Evolutionary conservation across 2,113 vertebrate genomes (phyloP).

Genomic region (Kryptolebias marmoratus): DNA sequence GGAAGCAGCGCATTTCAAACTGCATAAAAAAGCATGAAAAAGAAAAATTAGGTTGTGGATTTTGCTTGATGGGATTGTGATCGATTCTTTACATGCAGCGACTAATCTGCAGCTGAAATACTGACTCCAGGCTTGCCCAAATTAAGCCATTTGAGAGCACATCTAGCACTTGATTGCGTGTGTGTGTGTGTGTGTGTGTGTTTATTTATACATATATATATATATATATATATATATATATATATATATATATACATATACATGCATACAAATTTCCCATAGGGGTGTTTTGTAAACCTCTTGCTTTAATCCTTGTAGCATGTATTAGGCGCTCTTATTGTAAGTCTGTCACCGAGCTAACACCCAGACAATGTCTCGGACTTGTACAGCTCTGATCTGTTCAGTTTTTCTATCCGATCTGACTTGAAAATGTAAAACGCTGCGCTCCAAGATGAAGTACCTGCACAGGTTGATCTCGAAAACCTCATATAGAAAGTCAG

Average conservation of each 20-base stretch:
- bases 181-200: too few relatives aligned
- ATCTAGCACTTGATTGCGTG: too few relatives aligned
- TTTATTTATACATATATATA: too few relatives aligned
- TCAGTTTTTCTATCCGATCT: conserved; percentile 5
- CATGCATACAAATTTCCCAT: not conserved
- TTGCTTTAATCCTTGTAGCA: not conserved
- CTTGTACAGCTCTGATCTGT: not conserved
- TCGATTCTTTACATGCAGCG: not conserved
- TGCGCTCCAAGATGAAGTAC: not conserved
- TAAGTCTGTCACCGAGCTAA: conserved; percentile 12
- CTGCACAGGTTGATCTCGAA: not conserved
- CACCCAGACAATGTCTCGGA: not conserved
- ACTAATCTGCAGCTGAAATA: not conserved
- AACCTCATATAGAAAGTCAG: not conserved
- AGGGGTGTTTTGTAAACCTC: not conserved
- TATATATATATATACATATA: too few relatives aligned
- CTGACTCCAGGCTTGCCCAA: not conserved
- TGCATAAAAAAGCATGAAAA: conserved; percentile 7
- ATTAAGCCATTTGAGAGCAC: too few relatives aligned
- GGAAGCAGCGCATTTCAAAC: conserved; percentile 2
- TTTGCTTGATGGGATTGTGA: not conserved
- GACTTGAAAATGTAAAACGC: not conserved
- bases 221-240: too few relatives aligned
- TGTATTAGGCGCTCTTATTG: not conserved
- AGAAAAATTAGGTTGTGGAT: not conserved